A percentile compares a stretch with the other conserved stretches of the same genome.
These are phyloP conservation scores for Eira barbara DNA, from an alignment of 2,113 vertebrate species.

Conservation along the genomic window DNA sequence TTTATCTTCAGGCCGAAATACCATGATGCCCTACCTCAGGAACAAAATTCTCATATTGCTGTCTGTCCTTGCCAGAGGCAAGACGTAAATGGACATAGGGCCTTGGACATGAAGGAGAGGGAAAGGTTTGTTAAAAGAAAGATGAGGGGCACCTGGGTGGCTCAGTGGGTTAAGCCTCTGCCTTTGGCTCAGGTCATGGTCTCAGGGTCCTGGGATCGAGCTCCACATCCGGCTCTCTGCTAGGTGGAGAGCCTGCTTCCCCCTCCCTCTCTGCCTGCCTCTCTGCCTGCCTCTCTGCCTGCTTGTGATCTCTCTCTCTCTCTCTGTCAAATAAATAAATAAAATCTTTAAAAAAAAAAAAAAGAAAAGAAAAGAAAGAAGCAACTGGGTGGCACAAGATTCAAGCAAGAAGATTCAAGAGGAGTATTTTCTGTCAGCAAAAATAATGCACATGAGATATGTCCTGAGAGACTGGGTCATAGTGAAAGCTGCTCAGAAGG, in stretches of 20 bases:
- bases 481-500: not conserved
- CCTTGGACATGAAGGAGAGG: not conserved
- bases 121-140: not conserved
- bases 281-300: too few relatives aligned
- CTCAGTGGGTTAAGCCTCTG: too few relatives aligned
- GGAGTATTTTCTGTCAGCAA: not conserved
- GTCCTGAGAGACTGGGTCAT: not conserved
- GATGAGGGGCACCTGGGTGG: not conserved
- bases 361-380: not conserved
- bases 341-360: too few relatives aligned
- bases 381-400: not conserved
- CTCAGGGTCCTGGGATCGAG: too few relatives aligned
- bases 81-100: not conserved
- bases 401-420: not conserved
- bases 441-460: too few relatives aligned
- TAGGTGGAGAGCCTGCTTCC: too few relatives aligned
- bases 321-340: too few relatives aligned
- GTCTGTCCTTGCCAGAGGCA: not conserved
- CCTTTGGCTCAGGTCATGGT: too few relatives aligned
- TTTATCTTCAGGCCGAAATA: not conserved
- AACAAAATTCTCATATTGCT: not conserved
- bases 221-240: too few relatives aligned
- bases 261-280: too few relatives aligned
- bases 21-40: not conserved
- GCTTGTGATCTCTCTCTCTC: too few relatives aligned